phyloP scores from a whole-genome alignment of 2,797 vertebrate species.

The Podargus strigoides region DNA sequence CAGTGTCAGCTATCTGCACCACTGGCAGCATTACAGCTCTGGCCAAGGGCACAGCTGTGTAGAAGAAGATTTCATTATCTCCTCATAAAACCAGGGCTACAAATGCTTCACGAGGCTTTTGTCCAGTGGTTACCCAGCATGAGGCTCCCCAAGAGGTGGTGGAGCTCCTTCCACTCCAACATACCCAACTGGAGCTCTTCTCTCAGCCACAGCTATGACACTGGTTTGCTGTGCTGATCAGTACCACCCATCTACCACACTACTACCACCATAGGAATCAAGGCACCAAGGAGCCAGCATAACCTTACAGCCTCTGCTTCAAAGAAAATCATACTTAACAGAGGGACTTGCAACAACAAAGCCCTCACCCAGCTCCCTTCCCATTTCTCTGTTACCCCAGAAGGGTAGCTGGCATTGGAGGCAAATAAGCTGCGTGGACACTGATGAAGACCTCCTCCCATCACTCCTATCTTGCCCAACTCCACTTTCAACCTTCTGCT shows the following conservation, averaged over 20 bases:
- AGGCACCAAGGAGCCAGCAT: background rate
- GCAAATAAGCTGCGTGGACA: background rate
- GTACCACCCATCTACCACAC: background rate
- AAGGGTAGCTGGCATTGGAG: background rate
- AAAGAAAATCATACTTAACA: background rate
- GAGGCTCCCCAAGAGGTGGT: background rate
- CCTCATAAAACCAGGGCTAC: background rate
- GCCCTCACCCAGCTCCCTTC: background rate
- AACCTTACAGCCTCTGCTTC: background rate
- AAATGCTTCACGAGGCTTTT: rapidly evolving
- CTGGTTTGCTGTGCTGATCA: rapidly evolving
- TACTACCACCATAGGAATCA: rapidly evolving
- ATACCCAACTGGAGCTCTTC: background rate
- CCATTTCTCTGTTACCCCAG: background rate
- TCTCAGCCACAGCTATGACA: background rate
- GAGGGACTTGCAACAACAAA: background rate
- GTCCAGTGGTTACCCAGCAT: background rate
- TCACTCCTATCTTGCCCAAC: background rate
- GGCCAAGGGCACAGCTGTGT: background rate
- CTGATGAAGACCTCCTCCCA: background rate
- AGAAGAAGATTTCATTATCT: background rate
- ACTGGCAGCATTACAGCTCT: background rate
- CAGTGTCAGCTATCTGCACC: background rate
- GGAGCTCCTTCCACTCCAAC: background rate
- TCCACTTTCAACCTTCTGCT: background rate